phyloP scores from a whole-genome alignment of 2,113 vertebrate genomes.

The Nymphicus hollandicus region DNA sequence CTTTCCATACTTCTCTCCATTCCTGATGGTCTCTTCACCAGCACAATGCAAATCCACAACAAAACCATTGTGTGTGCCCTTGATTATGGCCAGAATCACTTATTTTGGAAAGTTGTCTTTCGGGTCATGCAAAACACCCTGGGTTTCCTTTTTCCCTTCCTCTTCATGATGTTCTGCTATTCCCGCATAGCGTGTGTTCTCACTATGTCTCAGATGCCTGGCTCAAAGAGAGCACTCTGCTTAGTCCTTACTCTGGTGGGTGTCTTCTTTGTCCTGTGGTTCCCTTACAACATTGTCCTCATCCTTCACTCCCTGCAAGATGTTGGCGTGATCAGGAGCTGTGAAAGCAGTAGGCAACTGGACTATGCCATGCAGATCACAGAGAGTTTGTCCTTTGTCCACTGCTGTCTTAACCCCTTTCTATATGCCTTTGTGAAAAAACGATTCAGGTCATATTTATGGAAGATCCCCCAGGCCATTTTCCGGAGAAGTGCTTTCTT shows the following conservation, averaged over 20 bases:
- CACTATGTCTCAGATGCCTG: neutral
- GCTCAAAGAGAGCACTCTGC: conserved; percentile 51
- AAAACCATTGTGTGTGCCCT: conserved; percentile 47
- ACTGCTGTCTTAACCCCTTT: conserved; percentile 75
- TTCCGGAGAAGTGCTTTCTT: neutral
- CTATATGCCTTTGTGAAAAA: conserved; percentile 74
- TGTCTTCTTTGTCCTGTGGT: conserved; percentile 78
- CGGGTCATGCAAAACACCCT: conserved; percentile 68
- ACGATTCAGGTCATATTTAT: conserved; percentile 44
- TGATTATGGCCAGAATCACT: conserved; percentile 57
- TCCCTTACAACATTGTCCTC: conserved; percentile 74
- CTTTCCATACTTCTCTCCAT: conserved; percentile 65
- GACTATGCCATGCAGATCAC: conserved; percentile 76
- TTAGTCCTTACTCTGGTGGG: conserved; percentile 54
- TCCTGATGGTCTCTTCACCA: conserved; percentile 70
- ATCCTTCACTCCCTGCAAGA: conserved; percentile 75
- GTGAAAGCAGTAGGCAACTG: conserved; percentile 61
- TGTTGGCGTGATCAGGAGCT: conserved; percentile 59
- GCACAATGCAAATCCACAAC: neutral
- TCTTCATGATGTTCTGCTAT: conserved; percentile 72
- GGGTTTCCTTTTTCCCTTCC: conserved; percentile 74
- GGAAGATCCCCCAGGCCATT: conserved; percentile 16
- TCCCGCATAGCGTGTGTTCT: conserved; percentile 37
- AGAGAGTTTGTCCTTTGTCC: conserved; percentile 76
- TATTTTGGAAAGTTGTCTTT: conserved; percentile 71